A percentile compares a stretch with the other conserved stretches of the same genome.
phyloP scores from a whole-genome alignment of 2,797 vertebrate genomes.

The Melanotaenia nigrans region DNA sequence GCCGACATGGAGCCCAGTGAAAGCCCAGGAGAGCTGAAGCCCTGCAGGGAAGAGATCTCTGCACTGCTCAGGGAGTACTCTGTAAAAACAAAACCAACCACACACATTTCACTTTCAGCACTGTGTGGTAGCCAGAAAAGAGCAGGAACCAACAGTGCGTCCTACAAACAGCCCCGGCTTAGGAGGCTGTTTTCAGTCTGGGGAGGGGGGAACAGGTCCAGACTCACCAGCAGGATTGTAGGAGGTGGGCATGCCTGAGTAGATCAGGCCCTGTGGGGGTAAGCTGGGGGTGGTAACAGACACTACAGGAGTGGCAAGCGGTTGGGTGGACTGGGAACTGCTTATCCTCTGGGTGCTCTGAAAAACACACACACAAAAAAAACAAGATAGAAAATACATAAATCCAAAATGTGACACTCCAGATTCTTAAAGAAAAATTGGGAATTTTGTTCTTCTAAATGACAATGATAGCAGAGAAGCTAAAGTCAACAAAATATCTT shows the following conservation, averaged over 20 bases:
- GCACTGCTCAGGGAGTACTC: slow-evolving; percentile 97
- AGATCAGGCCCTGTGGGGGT: slow-evolving; percentile 93
- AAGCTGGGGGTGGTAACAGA: slow-evolving; percentile 98
- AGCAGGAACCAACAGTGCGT: slow-evolving; percentile 44
- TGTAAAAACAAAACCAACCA: slow-evolving; percentile 77
- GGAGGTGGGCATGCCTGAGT: slow-evolving; percentile 95
- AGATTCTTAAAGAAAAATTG: neutral
- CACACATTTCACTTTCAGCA: slow-evolving; percentile 54
- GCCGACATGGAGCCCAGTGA: slow-evolving; percentile 96
- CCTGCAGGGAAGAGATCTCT: slow-evolving; percentile 96
- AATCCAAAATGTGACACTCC: neutral
- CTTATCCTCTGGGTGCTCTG: slow-evolving; percentile 96
- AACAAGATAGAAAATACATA: slow-evolving; percentile 30
- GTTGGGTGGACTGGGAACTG: slow-evolving; percentile 92
- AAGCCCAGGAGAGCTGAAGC: slow-evolving; percentile 95
- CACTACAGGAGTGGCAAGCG: slow-evolving; percentile 95
- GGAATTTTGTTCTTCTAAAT: neutral
- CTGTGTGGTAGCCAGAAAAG: slow-evolving; percentile 54
- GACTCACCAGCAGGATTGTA: slow-evolving; percentile 96
- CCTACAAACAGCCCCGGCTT: slow-evolving; percentile 27
- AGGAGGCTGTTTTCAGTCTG: slow-evolving; percentile 34
- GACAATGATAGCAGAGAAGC: neutral
- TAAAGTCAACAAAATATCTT: neutral
- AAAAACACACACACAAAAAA: slow-evolving; percentile 57
- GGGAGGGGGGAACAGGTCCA: slow-evolving; percentile 27